Evolutionary conservation across 2,888 invertebrate genomes (phyloP).

Genomic region (Phalera bucephala): DNA sequence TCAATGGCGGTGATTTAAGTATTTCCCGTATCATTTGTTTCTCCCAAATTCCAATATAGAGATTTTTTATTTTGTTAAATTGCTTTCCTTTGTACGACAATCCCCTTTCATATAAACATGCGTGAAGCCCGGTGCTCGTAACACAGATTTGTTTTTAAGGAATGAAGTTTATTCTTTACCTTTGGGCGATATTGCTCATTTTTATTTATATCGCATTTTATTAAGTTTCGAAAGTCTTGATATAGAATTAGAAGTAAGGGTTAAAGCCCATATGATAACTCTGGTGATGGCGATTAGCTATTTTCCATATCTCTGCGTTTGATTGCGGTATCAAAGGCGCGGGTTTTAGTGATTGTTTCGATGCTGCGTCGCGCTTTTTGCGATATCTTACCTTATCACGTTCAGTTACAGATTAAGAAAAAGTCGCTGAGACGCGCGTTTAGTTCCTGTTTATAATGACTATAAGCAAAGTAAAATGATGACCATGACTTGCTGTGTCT

Average conservation of each 20-base stretch:
- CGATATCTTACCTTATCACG: no score
- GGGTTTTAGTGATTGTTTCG: no score
- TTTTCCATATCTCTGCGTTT: no score
- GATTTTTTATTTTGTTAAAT: constrained; percentile 79
- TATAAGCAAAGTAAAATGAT: no score
- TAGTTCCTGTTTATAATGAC: no score
- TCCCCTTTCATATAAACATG: constrained; percentile 67
- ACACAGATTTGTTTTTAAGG: constrained; percentile 78
- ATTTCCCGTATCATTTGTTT: constrained; percentile 80
- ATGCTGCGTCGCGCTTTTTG: no score
- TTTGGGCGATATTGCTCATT: constrained; percentile 68
- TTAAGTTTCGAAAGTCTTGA: constrained; percentile 5
- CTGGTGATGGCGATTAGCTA: no score
- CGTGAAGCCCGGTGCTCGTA: constrained; percentile 53
- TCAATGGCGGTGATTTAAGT: constrained; percentile 78
- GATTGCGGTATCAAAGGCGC: no score
- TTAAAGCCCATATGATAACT: no score
- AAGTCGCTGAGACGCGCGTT: no score
- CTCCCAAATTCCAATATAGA: constrained; percentile 62
- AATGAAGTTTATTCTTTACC: constrained; percentile 76
- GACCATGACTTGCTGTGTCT: no score
- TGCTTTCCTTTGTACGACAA: constrained; percentile 73
- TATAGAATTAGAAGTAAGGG: not conserved
- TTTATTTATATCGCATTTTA: constrained; percentile 15
- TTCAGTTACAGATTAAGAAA: no score